phyloP scores from a whole-genome alignment of 2,113 vertebrate species.

The Misgurnus anguillicaudatus region DNA sequence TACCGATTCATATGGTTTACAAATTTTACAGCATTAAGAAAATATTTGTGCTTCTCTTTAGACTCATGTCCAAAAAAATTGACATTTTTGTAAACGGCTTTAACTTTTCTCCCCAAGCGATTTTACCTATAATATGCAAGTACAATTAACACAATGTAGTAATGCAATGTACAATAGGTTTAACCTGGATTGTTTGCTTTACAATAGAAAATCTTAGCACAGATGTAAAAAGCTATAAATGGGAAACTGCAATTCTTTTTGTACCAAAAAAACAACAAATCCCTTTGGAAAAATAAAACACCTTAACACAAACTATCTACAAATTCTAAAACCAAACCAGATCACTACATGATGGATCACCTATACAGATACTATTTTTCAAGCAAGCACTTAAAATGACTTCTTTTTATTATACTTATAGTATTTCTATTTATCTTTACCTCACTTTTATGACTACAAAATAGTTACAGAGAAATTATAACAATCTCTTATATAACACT shows the following conservation, averaged over 20 bases:
- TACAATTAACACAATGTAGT: conserved; percentile 25
- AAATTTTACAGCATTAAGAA: conserved; percentile 34
- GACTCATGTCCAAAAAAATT: conserved; percentile 20
- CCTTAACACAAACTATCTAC: conserved; percentile 65
- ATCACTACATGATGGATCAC: conserved; percentile 11
- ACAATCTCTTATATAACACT: no score
- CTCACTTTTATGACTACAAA: neutral
- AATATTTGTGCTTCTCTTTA: conserved; percentile 41
- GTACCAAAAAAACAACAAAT: conserved; percentile 55
- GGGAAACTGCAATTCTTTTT: conserved; percentile 60
- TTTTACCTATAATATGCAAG: conserved; percentile 20
- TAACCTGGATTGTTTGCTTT: conserved; percentile 65
- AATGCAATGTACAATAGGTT: conserved; percentile 35
- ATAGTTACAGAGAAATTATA: neutral
- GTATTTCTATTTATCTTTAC: no score
- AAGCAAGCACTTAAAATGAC: neutral
- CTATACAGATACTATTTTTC: neutral
- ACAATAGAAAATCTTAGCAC: conserved; percentile 61
- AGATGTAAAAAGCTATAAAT: conserved; percentile 64
- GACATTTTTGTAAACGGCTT: neutral
- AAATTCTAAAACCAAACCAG: conserved; percentile 64
- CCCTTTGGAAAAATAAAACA: conserved; percentile 58
- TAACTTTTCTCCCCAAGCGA: neutral
- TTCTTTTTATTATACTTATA: neutral
- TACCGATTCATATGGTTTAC: conserved; percentile 28